phyloP scores from a whole-genome alignment of 1,140 invertebrate species.

The Phenacoccus solenopsis region DNA sequence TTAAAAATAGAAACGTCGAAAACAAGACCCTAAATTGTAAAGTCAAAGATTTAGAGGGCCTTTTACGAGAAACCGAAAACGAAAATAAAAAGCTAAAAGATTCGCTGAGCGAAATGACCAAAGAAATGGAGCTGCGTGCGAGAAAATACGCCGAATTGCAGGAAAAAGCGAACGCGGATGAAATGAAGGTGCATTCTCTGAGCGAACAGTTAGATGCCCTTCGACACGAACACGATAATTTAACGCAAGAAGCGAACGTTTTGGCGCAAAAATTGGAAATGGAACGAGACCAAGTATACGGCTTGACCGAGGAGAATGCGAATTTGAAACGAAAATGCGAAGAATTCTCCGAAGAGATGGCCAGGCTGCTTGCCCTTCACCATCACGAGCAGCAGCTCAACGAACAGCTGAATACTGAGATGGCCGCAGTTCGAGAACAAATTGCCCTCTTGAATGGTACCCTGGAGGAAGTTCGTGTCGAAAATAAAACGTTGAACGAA shows the following conservation, averaged over 20 bases:
- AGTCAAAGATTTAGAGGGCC: background rate
- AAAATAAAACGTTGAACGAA: background rate
- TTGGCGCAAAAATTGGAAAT: too few relatives aligned
- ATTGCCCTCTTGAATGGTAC: background rate
- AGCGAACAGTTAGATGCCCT: background rate
- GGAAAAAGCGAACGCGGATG: too few relatives aligned
- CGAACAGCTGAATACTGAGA: background rate
- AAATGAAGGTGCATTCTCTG: background rate
- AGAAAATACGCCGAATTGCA: too few relatives aligned
- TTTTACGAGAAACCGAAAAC: too few relatives aligned
- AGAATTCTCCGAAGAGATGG: background rate
- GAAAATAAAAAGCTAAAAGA: too few relatives aligned
- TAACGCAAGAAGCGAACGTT: too few relatives aligned
- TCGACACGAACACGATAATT: too few relatives aligned
- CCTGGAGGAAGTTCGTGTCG: background rate
- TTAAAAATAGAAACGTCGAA: background rate
- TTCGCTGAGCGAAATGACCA: too few relatives aligned
- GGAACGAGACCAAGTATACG: background rate
- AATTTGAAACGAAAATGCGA: background rate
- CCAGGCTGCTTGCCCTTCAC: background rate
- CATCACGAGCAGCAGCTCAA: background rate
- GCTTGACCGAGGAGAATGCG: background rate
- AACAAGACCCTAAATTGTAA: background rate
- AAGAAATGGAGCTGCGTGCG: too few relatives aligned
- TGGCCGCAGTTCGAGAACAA: background rate